Evolutionary conservation across 2,113 vertebrate species (phyloP).

Genomic region (Prietella phreatophila): DNA sequence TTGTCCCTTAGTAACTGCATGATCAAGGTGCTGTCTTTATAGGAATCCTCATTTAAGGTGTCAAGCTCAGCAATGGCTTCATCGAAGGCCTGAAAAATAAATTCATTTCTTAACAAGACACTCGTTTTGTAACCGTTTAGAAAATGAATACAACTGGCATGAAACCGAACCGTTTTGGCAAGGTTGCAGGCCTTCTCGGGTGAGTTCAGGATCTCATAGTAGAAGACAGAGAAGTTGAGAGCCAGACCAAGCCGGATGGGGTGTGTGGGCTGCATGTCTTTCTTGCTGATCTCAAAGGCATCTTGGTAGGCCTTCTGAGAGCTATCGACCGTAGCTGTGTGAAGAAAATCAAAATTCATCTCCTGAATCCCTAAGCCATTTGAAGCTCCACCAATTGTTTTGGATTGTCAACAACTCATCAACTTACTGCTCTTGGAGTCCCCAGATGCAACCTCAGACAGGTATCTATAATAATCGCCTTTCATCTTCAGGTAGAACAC

Average conservation of each 20-base stretch:
- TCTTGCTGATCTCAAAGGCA: conserved; percentile 99
- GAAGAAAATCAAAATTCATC: neutral
- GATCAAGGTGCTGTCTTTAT: conserved; percentile 99
- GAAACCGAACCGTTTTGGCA: conserved; percentile 87
- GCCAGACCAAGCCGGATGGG: conserved; percentile 97
- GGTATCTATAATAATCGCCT: conserved; percentile 99
- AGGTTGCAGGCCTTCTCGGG: conserved; percentile 94
- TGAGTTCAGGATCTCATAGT: conserved; percentile 98
- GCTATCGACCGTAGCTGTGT: conserved; percentile 86
- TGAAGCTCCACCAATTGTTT: too few species aligned
- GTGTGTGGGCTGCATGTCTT: conserved; percentile 98
- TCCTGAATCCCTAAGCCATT: neutral
- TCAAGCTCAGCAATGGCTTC: conserved; percentile 99
- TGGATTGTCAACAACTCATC: neutral
- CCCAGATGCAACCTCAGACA: conserved; percentile 95
- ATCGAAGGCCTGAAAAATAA: conserved; percentile 87
- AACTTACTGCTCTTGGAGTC: conserved; percentile 90
- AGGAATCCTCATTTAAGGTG: conserved; percentile 98
- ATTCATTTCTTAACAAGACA: neutral
- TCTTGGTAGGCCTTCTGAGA: conserved; percentile 95
- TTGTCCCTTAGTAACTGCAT: conserved; percentile 99
- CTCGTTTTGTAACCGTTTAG: neutral
- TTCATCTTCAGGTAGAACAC: conserved; percentile 99
- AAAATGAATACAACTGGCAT: neutral
- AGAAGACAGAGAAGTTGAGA: conserved; percentile 99